Evolutionary conservation across 2,888 invertebrate species (phyloP).

Genomic region (Pollenia amentaria): DNA sequence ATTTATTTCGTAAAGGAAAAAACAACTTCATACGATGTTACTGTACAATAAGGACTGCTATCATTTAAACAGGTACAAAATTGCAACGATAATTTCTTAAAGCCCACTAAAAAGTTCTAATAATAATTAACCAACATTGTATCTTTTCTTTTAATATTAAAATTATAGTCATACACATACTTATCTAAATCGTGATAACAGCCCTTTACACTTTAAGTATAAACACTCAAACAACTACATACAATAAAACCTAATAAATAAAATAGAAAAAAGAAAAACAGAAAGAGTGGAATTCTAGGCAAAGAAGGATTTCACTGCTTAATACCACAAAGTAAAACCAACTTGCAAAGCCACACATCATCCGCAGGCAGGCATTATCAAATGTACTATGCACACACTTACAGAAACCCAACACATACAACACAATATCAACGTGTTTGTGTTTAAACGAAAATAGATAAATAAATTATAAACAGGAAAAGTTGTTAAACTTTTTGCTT

Average conservation of each 20-base stretch:
- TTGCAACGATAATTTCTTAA: too few species aligned
- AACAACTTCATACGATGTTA: neutral
- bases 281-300: conserved; percentile 17
- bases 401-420: too few species aligned
- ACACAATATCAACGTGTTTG: too few species aligned
- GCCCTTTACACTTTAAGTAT: too few species aligned
- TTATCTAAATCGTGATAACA: too few species aligned
- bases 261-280: conserved; percentile 1
- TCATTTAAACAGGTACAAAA: too few species aligned
- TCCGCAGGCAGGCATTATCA: conserved; percentile 62
- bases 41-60: neutral
- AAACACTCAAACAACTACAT: conserved; percentile 3
- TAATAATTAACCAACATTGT: too few species aligned
- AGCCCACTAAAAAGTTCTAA: too few species aligned
- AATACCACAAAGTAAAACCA: conserved; percentile 69
- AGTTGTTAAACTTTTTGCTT: too few species aligned
- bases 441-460: conserved; percentile 8
- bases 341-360: conserved; percentile 70
- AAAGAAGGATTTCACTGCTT: conserved; percentile 71
- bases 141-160: too few species aligned
- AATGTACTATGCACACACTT: conserved; percentile 14
- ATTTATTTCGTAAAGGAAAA: neutral
- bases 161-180: too few species aligned
- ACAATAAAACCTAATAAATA: neutral
- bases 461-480: conserved; percentile 19